A percentile compares a stretch with the other conserved stretches of the same genome.
These are phyloP conservation scores for Dendrolimus houi DNA, from an alignment of 2,888 invertebrate species.

Conservation along the genomic window DNA sequence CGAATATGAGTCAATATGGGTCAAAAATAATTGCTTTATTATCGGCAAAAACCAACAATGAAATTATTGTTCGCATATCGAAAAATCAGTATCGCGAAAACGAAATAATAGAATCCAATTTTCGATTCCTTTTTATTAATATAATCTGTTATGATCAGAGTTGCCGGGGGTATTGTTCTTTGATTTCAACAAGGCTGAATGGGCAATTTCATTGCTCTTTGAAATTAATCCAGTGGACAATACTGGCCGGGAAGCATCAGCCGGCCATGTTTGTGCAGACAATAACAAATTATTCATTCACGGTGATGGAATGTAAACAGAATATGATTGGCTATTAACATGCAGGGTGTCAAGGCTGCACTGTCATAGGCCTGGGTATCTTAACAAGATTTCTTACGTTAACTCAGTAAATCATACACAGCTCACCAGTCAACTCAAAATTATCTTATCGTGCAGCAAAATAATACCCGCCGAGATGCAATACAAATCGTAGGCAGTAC, in stretches of 20 bases:
- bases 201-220: conserved; percentile 31
- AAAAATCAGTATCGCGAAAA: conserved; percentile 4
- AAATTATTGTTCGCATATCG: not conserved
- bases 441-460: too few species aligned
- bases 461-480: too few species aligned
- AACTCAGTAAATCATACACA: too few species aligned
- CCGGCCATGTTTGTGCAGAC: conserved; percentile 61
- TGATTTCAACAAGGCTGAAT: conserved; percentile 49
- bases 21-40: not conserved
- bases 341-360: conserved; percentile 47
- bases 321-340: conserved; percentile 75
- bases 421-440: too few species aligned
- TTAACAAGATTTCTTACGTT: too few species aligned
- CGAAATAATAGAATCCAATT: conserved; percentile 53
- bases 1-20: not conserved
- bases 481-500: too few species aligned
- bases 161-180: conserved; percentile 44
- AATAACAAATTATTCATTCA: conserved; percentile 76
- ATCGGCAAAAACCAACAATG: not conserved
- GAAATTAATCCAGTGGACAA: conserved; percentile 69
- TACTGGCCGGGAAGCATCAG: conserved; percentile 50
- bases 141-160: conserved; percentile 44
- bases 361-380: conserved; percentile 5
- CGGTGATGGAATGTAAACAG: conserved; percentile 75
- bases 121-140: conserved; percentile 38